Percentiles rank a stretch among this genome's conserved stretches.
Evolutionary conservation across 2,888 invertebrate species (phyloP).

Genomic region (Eulithis testata): DNA sequence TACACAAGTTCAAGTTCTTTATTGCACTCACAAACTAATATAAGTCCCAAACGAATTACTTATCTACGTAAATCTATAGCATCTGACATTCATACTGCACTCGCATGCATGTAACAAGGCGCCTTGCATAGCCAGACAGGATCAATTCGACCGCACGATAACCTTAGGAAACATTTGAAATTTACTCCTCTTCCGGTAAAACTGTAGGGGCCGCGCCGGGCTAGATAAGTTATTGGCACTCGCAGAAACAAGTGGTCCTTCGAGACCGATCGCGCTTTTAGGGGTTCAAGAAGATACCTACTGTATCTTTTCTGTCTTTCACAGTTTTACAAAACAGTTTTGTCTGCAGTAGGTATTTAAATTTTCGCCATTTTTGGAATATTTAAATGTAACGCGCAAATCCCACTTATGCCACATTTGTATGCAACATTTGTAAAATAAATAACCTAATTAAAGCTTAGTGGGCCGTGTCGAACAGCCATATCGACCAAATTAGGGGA

Average conservation of each 20-base stretch:
- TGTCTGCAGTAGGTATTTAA: too few relatives aligned
- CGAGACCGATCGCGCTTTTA: constrained; percentile 4
- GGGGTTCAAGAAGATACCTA: neutral
- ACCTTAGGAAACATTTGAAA: constrained; percentile 14
- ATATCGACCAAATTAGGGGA: constrained; percentile 42
- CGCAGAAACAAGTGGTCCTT: constrained; percentile 8
- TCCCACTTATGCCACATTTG: constrained; percentile 21
- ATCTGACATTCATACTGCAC: neutral
- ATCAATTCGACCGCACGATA: constrained; percentile 20
- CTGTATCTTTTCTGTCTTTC: neutral
- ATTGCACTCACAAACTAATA: too few relatives aligned
- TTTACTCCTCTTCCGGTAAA: constrained; percentile 8
- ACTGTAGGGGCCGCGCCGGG: constrained; percentile 7
- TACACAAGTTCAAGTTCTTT: too few relatives aligned
- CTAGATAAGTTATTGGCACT: constrained; percentile 1
- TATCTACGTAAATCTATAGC: too few relatives aligned
- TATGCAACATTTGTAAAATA: constrained; percentile 34
- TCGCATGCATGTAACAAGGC: neutral
- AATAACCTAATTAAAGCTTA: constrained; percentile 54
- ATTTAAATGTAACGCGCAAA: constrained; percentile 1
- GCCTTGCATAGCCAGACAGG: constrained; percentile 11
- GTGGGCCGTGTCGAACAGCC: constrained; percentile 51
- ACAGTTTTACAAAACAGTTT: neutral
- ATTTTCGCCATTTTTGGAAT: neutral
- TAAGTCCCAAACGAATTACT: too few relatives aligned